These are phyloP conservation scores for Pogonocichla stellata DNA, from an alignment of 2,113 vertebrate genomes.

Conservation along the genomic window DNA sequence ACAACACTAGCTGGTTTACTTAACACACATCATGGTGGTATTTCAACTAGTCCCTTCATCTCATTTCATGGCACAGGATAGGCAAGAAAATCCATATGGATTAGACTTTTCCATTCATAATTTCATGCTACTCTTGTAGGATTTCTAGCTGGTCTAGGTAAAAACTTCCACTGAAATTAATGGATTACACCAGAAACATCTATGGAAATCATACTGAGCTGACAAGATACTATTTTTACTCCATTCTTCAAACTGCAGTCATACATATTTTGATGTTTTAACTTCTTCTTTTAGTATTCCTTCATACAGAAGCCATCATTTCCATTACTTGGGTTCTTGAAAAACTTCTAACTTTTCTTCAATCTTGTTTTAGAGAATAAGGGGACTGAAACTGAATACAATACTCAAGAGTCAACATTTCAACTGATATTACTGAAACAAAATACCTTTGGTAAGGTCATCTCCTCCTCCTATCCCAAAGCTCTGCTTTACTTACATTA, in stretches of 20 bases:
- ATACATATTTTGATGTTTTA: accelerated
- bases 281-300: background rate
- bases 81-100: background rate
- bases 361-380: background rate
- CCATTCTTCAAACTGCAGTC: background rate
- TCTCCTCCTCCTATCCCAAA: background rate
- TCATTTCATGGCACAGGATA: background rate
- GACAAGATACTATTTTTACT: background rate
- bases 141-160: background rate
- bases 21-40: background rate
- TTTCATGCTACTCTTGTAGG: background rate
- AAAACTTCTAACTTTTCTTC: background rate
- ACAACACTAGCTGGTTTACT: accelerated
- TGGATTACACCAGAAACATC: background rate
- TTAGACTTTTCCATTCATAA: background rate
- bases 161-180: background rate
- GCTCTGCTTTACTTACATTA: background rate
- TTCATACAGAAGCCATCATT: background rate
- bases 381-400: background rate
- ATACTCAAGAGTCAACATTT: background rate
- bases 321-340: background rate
- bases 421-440: background rate
- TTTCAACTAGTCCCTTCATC: background rate
- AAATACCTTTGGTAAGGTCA: background rate
- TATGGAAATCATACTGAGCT: background rate